Evolutionary conservation across 1,140 invertebrate species (phyloP), one percentile per base, ranked within the genome.

Genomic region (Leptinotarsa texana): DNA sequence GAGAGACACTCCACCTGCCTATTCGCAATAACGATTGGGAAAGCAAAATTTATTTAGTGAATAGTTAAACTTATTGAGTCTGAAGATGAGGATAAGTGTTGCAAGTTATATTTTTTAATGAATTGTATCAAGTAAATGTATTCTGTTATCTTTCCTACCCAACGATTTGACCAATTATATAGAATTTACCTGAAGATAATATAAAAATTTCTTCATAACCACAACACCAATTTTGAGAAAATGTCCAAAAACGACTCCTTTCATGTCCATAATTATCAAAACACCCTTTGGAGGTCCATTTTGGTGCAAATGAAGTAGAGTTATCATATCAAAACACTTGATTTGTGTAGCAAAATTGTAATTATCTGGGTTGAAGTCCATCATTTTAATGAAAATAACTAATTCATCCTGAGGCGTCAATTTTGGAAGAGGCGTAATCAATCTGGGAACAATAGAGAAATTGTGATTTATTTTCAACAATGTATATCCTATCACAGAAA

Each of bases 251-350:
- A 85, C 81, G 1, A 88, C 80, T 6, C 87, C 87, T 13, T 88
- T 87, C 80, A 92, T 87, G 76, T 93, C 91, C 48, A 91, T 87
- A 0, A 92, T 83, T 3, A 92, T 85, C 0, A 90, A 79, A 65
- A 90, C 85, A 0, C 91, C 91, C 0, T 87, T 81, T 3, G 82
- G 82, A 1, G 89, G 81, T 1, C 90, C 90, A 48, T 88, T 86
- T 33, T 75, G 63, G 33, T 86, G 84, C 0, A 81, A 86, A 83
- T 87, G 87, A 6, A 90, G 77, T 76, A 92, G 90, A 8, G 87
- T 85, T 0, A 88, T 75, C 89, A 92, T 91, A 79, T 89, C 89
- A 66, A 88, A 86, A 0, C 82, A 74, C 72, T 87, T 87, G 5
- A 88, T 76, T 68, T 79, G 71, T 21, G 89, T 87, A 2, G 84